Evolutionary conservation across 1,140 invertebrate genomes (phyloP), one percentile per base, ranked within the genome.

Genomic region (Aradophagus sp.): DNA sequence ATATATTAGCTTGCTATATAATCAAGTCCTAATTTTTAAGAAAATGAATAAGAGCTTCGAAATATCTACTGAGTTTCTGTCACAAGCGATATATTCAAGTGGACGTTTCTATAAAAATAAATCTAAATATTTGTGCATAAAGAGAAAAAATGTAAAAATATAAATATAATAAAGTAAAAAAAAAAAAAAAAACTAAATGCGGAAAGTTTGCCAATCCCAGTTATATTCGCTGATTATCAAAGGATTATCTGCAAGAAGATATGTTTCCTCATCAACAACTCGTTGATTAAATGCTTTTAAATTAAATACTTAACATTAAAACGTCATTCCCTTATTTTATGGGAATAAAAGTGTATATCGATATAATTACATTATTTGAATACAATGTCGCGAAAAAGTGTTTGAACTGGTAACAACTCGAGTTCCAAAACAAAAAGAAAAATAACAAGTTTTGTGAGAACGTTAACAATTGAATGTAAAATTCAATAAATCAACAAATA

Each of bases 1-100:
- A 47, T 63, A 63, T 73, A 41, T n/a, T 39, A 67, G 34, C 52
- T 59, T 59, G 53, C 38, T 62, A 63, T 41, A 20, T 17, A 73
- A 73, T 53, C 70, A 73, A 73, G 67, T 67, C 63, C 62, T 65
- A 65, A 36, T 56, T 53, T 36, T 61, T 55, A 47, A 65, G 58
- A 23, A 66, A 66, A 65, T 50, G 62, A 66, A 47, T 42, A 62
- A 47, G 20, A 42, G 44, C 52, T 29, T 16, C 32, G 13, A 17
- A 62, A 63, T 48, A 17, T 63, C 23, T 45, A n/a, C 31, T 44
- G 2, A 52, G n/a, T 53, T 39, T n/a, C n/a, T 55, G 56, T 59
- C 58, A 56, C 45, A 62, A 63, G 55, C 35, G 45, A 59, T 14
- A 50, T 56, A 61, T 66, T 61, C 42, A 41, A 62, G 31, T 39